Evolutionary conservation across 2,888 invertebrate species (phyloP), one percentile per base, ranked within the genome.

Genomic region (Ypsolopha scabrella): DNA sequence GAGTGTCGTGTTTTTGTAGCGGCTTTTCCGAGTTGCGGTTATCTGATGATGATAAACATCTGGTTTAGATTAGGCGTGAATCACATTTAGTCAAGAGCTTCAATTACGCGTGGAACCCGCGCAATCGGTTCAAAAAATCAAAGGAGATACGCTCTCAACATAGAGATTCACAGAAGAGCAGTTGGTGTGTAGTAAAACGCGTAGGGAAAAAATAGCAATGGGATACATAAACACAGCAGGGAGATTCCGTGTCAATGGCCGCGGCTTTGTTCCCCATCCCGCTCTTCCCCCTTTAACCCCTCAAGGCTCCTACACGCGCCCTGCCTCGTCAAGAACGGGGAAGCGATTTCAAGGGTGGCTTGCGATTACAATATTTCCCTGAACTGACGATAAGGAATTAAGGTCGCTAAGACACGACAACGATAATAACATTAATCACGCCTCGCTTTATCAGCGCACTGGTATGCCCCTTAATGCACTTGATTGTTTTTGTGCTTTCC

Each of bases 211-310:
- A 78, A 79, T 77, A 71, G 75, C 70, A 68, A 72, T 72, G 65
- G 66, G 70, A 76, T 79, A 78, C 71, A 75, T 75, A 85, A 81
- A 85, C 82, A 82, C 65, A 68, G 70, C 62, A 66, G 68, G 69
- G 73, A 75, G 79, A 80, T 75, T 75, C 24, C 75, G 82, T 80
- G 85, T 85, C 83, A 85, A 85, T 76, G 83, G 79, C 83, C 83
- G 75, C 71, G 64, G 72, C 68, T 66, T 70, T 72, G 70, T 71
- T 49, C 64, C 61, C 57, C 58, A 55, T 7, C 39, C 45, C 51
- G 14, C 35, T 48, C 54, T 52, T 38, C 43, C 33, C 35, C 41
- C 50, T 34, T 34, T 46, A n/a, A 48, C 52, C 35, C 47, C 47
- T 53, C 58, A 6, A 8, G 24, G 47, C 61, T 59, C 54, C 57